Conservation (phyloP, 2,797 vertebrate species). For the Sebastes umbrosus region DNA sequence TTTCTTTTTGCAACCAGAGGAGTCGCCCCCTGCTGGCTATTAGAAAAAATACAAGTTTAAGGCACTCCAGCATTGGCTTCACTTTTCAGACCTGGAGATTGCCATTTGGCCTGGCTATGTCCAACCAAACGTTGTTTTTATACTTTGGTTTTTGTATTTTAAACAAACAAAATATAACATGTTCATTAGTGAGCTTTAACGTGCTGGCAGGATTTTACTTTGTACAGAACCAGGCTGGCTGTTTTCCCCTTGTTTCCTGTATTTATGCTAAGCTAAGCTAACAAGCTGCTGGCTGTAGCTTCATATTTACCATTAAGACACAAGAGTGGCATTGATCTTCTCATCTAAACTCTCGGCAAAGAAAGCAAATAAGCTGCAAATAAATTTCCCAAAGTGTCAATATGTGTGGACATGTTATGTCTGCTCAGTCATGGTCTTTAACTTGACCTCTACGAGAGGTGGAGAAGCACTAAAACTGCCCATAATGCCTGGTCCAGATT, state of each 20-base stretch:
- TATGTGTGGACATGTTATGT: conserved; percentile 12
- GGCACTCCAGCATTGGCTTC: too few species aligned
- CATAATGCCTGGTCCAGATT: conserved; percentile 48
- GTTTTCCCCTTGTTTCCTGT: neutral
- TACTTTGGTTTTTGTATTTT: too few species aligned
- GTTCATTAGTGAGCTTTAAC: too few species aligned
- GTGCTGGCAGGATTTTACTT: neutral
- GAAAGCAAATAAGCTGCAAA: neutral
- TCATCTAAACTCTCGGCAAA: neutral
- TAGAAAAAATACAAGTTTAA: accelerated
- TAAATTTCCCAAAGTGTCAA: neutral
- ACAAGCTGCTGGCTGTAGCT: neutral
- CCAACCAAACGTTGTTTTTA: too few species aligned
- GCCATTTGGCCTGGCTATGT: too few species aligned
- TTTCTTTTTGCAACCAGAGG: too few species aligned
- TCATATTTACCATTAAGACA: neutral
- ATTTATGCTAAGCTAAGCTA: neutral
- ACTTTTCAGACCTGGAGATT: too few species aligned
- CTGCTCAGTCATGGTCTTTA: conserved; percentile 50
- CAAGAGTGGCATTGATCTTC: neutral
- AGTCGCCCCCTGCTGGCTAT: too few species aligned
- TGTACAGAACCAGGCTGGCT: too few species aligned
- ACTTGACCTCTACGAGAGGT: conserved; percentile 58
- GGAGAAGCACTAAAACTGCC: conserved; percentile 45
- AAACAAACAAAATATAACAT: too few species aligned